phyloP scores from a whole-genome alignment of 1,140 invertebrate genomes.

The Macrosteles quadrilineatus region DNA sequence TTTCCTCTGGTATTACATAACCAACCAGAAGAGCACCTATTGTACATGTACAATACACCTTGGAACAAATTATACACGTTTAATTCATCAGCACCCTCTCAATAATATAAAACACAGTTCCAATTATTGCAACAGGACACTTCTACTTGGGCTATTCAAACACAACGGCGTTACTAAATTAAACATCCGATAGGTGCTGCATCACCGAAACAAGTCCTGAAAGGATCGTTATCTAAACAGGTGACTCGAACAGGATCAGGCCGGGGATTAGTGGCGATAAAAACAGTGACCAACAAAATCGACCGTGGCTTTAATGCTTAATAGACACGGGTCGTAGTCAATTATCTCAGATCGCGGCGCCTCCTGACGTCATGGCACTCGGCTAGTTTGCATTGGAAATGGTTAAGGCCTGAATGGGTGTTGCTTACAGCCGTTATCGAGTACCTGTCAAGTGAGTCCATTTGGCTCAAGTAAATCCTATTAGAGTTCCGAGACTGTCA shows the following conservation, averaged over 20 bases:
- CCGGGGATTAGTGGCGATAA: not conserved
- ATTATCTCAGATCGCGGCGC: not conserved
- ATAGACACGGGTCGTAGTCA: not conserved
- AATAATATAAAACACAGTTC: too few relatives aligned
- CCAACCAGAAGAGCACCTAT: too few relatives aligned
- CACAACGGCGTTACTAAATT: too few relatives aligned
- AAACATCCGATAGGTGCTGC: too few relatives aligned
- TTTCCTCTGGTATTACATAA: too few relatives aligned
- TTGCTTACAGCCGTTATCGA: slow-evolving; percentile 11
- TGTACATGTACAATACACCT: too few relatives aligned
- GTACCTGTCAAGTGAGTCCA: not conserved
- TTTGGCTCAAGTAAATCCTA: slow-evolving; percentile 14
- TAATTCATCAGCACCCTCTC: too few relatives aligned
- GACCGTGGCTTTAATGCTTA: not conserved
- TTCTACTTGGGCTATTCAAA: too few relatives aligned
- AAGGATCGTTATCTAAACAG: slow-evolving; percentile 9
- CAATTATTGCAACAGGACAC: too few relatives aligned
- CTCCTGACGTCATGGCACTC: not conserved
- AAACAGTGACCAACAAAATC: slow-evolving; percentile 4
- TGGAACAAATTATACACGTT: too few relatives aligned
- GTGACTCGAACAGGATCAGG: not conserved
- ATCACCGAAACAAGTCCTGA: slow-evolving; percentile 1
- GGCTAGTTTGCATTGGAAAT: slow-evolving; percentile 10
- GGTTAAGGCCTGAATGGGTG: slow-evolving; percentile 12
- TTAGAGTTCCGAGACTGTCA: slow-evolving; percentile 1